phyloP scores from a whole-genome alignment of 2,888 invertebrate species.

The Trachelus troglodyta region DNA sequence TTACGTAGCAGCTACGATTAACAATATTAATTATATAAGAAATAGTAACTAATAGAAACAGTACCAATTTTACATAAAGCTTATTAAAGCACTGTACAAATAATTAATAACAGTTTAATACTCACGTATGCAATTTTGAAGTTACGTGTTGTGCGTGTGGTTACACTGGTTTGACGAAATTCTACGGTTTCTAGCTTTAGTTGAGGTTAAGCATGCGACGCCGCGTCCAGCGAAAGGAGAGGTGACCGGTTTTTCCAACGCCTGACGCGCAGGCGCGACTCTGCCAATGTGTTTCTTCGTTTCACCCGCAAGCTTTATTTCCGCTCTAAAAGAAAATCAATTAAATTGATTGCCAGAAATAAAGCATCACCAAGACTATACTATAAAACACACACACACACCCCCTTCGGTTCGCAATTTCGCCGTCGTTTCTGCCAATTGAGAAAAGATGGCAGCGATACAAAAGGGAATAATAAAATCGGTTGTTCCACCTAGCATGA shows the following conservation, averaged over 20 bases:
- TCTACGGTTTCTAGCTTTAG: neutral
- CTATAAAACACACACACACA: too few relatives aligned
- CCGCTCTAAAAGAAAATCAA: constrained; percentile 7
- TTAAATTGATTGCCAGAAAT: neutral
- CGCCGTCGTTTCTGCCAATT: neutral
- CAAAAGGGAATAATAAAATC: constrained; percentile 26
- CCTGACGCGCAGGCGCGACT: neutral
- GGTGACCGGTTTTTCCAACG: neutral
- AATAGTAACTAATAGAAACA: neutral
- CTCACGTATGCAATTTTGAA: neutral
- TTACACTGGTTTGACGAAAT: neutral
- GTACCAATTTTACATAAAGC: neutral
- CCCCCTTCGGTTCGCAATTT: neutral
- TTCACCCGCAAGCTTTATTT: constrained; percentile 9
- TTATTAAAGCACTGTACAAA: neutral
- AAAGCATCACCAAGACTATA: too few relatives aligned
- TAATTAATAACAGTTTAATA: neutral
- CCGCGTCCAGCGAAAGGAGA: neutral
- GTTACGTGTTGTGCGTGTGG: neutral
- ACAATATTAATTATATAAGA: neutral
- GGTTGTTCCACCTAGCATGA: constrained; percentile 34
- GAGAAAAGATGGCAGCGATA: neutral
- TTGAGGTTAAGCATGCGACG: neutral
- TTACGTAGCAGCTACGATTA: neutral
- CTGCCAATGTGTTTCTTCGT: neutral